Conservation (phyloP, 2,113 vertebrate genomes). For the Leucopsar rothschildi region DNA sequence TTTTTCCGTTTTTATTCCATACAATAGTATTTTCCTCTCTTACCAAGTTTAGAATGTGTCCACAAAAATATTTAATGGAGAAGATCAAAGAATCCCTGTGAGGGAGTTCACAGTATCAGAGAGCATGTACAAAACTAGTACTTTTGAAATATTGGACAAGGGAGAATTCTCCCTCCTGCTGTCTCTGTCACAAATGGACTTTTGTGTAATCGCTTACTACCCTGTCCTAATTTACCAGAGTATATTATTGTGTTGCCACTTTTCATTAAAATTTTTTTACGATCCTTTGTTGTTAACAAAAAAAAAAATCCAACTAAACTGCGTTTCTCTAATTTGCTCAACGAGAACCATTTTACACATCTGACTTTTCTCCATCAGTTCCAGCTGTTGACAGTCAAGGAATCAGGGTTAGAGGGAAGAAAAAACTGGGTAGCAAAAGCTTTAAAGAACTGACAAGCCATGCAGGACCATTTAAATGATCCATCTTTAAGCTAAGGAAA, state of each 20-base stretch:
- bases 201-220: conserved; percentile 61
- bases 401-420: neutral
- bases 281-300: conserved; percentile 6
- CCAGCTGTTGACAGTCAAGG: neutral
- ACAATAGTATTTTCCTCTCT: conserved; percentile 26
- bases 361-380: neutral
- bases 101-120: conserved; percentile 27
- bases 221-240: conserved; percentile 66
- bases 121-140: conserved; percentile 23
- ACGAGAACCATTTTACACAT: conserved; percentile 25
- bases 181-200: conserved; percentile 64
- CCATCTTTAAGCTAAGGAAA: neutral
- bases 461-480: neutral
- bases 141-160: conserved; percentile 66
- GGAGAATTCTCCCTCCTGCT: conserved; percentile 58
- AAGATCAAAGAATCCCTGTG: conserved; percentile 63
- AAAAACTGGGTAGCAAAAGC: conserved; percentile 26
- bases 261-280: conserved; percentile 43
- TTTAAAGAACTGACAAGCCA: neutral
- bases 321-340: conserved; percentile 21
- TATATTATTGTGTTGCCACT: conserved; percentile 55
- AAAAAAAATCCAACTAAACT: neutral
- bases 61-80: conserved; percentile 57
- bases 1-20: neutral
- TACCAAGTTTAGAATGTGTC: conserved; percentile 44